Conservation (phyloP, 2,888 invertebrate genomes). For the Cantharis lateralis region DNA sequence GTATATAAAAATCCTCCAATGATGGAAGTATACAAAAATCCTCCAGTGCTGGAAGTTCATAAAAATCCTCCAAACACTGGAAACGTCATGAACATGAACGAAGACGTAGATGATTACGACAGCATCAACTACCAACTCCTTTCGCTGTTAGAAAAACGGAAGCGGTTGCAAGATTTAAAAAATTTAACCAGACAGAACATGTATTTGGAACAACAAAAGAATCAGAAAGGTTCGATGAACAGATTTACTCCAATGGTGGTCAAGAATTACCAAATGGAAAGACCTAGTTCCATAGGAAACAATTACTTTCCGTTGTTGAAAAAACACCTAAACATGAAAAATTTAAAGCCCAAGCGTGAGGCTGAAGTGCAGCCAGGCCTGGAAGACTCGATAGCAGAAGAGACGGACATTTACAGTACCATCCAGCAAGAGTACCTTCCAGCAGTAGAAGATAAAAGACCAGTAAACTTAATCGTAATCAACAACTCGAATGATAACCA, state of each 20-base stretch:
- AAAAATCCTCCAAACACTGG: not conserved
- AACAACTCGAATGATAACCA: constrained; percentile 42
- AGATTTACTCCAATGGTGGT: not conserved
- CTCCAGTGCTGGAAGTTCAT: not conserved
- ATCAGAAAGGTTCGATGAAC: not conserved
- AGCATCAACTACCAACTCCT: not conserved
- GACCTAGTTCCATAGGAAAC: not conserved
- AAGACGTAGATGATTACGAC: not conserved
- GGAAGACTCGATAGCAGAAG: not conserved
- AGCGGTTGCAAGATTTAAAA: not conserved
- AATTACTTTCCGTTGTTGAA: not conserved
- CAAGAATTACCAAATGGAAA: not conserved
- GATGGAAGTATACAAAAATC: not conserved
- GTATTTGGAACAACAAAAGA: not conserved
- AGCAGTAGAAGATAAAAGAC: not conserved
- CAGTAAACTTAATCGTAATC: constrained; percentile 39
- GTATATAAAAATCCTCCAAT: not conserved
- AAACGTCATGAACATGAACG: not conserved
- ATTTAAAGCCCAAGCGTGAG: not conserved
- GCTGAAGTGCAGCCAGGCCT: not conserved
- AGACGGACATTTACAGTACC: not conserved
- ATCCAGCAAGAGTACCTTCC: not conserved
- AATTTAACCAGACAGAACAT: not conserved
- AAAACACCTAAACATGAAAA: not conserved
- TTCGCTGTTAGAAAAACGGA: not conserved